Conservation (phyloP, 2,797 vertebrate species). For the Aplochiton taeniatus region DNA sequence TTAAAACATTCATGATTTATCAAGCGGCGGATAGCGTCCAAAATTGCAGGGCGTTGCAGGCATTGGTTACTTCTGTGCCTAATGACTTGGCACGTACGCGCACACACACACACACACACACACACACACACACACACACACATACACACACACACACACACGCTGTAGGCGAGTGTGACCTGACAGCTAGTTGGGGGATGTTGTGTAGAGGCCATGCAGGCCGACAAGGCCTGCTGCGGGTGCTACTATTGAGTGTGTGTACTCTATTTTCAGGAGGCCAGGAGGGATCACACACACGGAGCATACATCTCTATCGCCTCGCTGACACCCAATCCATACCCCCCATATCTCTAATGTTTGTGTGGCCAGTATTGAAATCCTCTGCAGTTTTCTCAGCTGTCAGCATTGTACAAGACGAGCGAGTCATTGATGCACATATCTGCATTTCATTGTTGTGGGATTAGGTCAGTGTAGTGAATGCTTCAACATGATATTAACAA, state of each 20-base stretch:
- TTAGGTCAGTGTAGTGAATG: no score
- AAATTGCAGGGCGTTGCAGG: not conserved
- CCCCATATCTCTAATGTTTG: constrained; percentile 33
- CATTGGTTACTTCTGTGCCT: not conserved
- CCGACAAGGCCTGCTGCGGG: constrained; percentile 23
- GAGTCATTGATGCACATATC: not conserved
- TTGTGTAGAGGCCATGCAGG: constrained; percentile 34
- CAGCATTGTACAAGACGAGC: not conserved
- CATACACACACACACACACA: constrained; percentile 3
- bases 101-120: not conserved
- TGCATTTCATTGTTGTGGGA: no score
- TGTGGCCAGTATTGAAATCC: constrained; percentile 11
- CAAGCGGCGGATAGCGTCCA: constrained; percentile 52
- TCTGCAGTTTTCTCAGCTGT: constrained; percentile 12
- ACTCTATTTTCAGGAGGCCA: constrained; percentile 21
- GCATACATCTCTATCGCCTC: constrained; percentile 29
- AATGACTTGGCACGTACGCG: not conserved
- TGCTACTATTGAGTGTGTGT: constrained; percentile 33
- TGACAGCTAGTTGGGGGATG: constrained; percentile 48
- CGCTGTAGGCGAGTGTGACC: constrained; percentile 43
- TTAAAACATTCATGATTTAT: constrained; percentile 69
- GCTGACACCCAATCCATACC: constrained; percentile 23
- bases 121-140: not conserved
- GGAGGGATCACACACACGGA: constrained; percentile 26
- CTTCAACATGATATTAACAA: no score